phyloP scores from a whole-genome alignment of 2,797 vertebrate genomes.

The Uromys caudimaculatus region DNA sequence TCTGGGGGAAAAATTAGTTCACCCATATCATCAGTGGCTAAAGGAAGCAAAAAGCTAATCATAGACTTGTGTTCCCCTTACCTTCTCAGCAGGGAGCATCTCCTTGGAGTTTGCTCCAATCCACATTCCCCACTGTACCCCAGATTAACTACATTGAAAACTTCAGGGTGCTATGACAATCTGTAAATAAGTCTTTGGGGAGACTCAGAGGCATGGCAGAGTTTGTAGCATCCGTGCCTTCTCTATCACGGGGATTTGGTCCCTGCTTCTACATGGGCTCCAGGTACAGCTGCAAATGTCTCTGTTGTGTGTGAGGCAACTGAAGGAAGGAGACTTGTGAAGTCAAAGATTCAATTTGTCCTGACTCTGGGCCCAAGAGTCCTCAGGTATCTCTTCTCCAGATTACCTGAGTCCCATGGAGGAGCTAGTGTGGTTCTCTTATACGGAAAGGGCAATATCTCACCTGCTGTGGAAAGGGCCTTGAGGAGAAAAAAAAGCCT shows the following conservation, averaged over 20 bases:
- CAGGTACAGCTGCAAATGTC: not conserved
- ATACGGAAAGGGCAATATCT: not conserved
- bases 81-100: not conserved
- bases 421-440: not conserved
- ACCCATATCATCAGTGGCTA: not conserved
- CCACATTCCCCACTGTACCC: not conserved
- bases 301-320: not conserved
- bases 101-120: not conserved
- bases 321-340: not conserved
- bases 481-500: not conserved
- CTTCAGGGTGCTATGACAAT: not conserved
- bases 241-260: rapidly evolving
- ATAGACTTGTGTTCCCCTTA: not conserved
- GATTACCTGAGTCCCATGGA: not conserved
- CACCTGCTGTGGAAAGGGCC: not conserved
- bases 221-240: not conserved
- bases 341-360: not conserved
- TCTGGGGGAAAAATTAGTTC: not conserved
- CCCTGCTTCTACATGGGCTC: not conserved
- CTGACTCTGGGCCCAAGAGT: not conserved
- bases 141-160: not conserved
- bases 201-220: not conserved
- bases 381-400: not conserved
- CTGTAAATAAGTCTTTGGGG: not conserved
- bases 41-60: not conserved